Evolutionary conservation across 2,888 invertebrate genomes (phyloP).

Genomic region (Folsomia manolachei): DNA sequence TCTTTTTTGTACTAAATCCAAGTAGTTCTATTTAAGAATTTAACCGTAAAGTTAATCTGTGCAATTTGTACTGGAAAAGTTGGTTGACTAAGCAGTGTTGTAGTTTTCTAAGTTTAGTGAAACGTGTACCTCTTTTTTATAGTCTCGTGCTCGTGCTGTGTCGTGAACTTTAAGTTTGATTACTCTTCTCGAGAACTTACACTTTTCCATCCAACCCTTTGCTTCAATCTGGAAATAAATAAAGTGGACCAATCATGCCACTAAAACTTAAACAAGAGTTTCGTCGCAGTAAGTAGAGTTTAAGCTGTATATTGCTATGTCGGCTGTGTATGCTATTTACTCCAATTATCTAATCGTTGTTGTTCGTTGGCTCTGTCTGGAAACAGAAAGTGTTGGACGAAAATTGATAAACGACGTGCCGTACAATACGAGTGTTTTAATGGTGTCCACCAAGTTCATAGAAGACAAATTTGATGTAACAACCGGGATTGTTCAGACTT

Average conservation of each 20-base stretch:
- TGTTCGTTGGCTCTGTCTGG: no score
- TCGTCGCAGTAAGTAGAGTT: conserved; percentile 18
- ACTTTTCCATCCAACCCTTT: background rate
- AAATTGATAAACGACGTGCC: no score
- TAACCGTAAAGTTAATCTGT: background rate
- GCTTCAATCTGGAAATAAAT: background rate
- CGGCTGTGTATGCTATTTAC: background rate
- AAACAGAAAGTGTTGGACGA: no score
- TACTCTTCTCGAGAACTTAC: background rate
- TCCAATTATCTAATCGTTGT: background rate
- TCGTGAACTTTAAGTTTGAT: background rate
- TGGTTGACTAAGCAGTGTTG: background rate
- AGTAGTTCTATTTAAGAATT: background rate
- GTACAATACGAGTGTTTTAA: no score
- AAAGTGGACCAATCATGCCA: conserved; percentile 5
- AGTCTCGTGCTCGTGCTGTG: background rate
- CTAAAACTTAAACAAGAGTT: conserved; percentile 16
- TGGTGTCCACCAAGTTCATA: no score
- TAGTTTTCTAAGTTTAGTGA: no score
- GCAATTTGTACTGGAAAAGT: background rate
- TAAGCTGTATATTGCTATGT: no score
- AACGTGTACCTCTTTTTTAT: background rate
- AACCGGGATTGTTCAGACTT: no score
- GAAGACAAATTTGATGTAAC: no score
- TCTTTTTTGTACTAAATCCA: no score